Conservation (phyloP, 2,888 invertebrate species). For the Spisula solida region DNA sequence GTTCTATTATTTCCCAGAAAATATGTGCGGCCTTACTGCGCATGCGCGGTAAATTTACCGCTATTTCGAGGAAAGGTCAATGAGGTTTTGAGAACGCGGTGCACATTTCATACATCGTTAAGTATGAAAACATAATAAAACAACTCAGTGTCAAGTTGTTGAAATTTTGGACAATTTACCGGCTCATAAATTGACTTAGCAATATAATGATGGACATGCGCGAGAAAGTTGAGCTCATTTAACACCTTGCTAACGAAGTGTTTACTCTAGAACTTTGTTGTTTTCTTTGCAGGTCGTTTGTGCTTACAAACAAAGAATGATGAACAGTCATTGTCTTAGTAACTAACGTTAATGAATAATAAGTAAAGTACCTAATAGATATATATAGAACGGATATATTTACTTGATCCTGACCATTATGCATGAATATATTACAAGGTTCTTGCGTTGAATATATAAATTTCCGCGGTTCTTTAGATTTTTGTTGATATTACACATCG, state of each 20-base stretch:
- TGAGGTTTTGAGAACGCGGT: neutral
- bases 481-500: too few relatives aligned
- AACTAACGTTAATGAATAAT: too few relatives aligned
- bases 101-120: constrained; percentile 47
- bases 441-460: too few relatives aligned
- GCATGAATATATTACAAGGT: too few relatives aligned
- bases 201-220: constrained; percentile 38
- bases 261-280: constrained; percentile 44
- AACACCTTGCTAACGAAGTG: constrained; percentile 56
- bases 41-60: constrained; percentile 4
- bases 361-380: too few relatives aligned
- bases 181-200: constrained; percentile 59
- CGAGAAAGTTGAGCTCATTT: constrained; percentile 35
- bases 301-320: neutral
- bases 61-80: constrained; percentile 13
- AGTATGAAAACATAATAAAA: constrained; percentile 47
- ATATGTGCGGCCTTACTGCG: neutral
- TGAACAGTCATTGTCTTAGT: too few relatives aligned
- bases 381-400: too few relatives aligned
- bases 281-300: neutral
- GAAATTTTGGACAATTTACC: constrained; percentile 60
- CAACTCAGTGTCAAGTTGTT: constrained; percentile 43
- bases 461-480: too few relatives aligned
- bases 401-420: too few relatives aligned
- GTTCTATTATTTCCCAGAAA: neutral